phyloP scores from a whole-genome alignment of 2,888 invertebrate species.

The Parnassius smintheus region DNA sequence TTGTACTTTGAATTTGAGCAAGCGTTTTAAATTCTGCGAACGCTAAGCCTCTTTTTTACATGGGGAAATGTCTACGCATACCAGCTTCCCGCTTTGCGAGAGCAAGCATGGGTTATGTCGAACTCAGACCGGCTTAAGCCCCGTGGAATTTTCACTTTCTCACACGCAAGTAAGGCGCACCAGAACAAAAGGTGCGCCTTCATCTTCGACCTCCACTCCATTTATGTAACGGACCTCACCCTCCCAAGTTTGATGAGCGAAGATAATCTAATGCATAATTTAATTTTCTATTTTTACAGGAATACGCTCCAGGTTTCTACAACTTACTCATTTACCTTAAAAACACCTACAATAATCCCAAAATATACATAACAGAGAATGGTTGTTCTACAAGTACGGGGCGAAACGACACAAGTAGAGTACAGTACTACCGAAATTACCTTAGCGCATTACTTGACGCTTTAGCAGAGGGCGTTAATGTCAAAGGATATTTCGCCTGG shows the following conservation, averaged over 20 bases:
- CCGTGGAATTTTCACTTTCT: background rate
- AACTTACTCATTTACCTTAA: slow-evolving; percentile 34
- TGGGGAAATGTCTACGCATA: too few species aligned
- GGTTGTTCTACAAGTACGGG: slow-evolving; percentile 62
- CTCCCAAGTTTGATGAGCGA: too few species aligned
- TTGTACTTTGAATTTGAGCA: too few species aligned
- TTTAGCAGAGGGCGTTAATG: slow-evolving; percentile 55
- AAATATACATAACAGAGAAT: slow-evolving; percentile 70
- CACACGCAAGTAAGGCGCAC: too few species aligned
- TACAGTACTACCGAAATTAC: slow-evolving; percentile 53
- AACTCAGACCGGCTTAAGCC: too few species aligned
- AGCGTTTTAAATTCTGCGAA: background rate
- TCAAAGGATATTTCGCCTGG: slow-evolving; percentile 77
- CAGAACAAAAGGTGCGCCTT: too few species aligned
- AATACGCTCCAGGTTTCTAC: slow-evolving; percentile 36
- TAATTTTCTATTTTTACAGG: slow-evolving; percentile 27
- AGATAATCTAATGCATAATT: too few species aligned
- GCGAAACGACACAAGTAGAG: slow-evolving; percentile 54
- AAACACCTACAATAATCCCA: slow-evolving; percentile 35
- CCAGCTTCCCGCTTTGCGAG: too few species aligned
- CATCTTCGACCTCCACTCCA: too few species aligned
- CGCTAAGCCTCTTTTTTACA: background rate
- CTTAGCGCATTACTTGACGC: slow-evolving; percentile 57
- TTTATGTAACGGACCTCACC: background rate
- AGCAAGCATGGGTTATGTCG: too few species aligned